Base-by-base conservation (phyloP, 2,113 vertebrate species). In the Eptatretus burgeri region DNA sequence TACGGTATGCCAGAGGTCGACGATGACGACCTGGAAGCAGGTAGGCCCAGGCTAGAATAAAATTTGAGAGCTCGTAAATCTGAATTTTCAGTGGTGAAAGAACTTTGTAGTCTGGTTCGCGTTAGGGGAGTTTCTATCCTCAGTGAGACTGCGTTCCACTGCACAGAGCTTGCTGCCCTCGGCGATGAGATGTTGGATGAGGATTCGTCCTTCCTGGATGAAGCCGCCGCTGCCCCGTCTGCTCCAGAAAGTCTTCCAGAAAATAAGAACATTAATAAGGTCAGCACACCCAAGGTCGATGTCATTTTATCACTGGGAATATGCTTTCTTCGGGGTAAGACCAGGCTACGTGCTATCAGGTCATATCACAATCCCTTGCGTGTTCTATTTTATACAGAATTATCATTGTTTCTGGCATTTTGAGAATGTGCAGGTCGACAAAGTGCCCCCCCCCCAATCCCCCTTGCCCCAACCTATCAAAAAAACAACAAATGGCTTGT, bases 151-250 rank as follows among this genome's bases (percentile, higher is more conserved):
- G 27, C 27, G 27, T 41, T 41, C 27, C 27, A 3, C 27, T 41
- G 27, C 27, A 41, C 73, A 98, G 91, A 98, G 68, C 74, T 98
- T 76, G 81, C 87, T 64, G 91, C 91, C 0, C 67, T 96, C 50
- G 93, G 89, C 67, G 88, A 98, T 63, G 93, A 98, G 69, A 75
- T 98, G 66, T 70, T 98, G 65, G 93, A 98, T 67, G 82, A 98
- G 14, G 93, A 98, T 72, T 85, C 77, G 67, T 93, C 93, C 49
- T 98, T 95, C 71, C 76, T 98, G 65, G 89, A 96, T 41, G 89
- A 98, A 66, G 88, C 89, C 0, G 77, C 85, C 5, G 74, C 86
- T 1, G 85, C 77, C 64, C 93, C 93, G 60, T 75, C 85, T 67
- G 85, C 95, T 72, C 88, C 93, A 66, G 85, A 96, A 64, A 81